Conservation (phyloP, 2,888 invertebrate genomes). For the Panopea generosa region DNA sequence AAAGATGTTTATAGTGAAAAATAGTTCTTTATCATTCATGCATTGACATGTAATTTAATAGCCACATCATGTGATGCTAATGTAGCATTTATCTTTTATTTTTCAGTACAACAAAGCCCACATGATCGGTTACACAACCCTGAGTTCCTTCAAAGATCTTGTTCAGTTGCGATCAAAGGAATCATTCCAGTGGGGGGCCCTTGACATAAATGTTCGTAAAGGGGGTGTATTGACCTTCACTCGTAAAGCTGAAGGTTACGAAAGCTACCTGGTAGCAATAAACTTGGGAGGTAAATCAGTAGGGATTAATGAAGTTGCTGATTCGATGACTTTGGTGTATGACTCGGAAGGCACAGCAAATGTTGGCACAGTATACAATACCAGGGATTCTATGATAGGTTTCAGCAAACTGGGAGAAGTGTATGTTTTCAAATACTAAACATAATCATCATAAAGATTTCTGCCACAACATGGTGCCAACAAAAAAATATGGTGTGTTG, state of each 20-base stretch:
- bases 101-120: constrained; percentile 75
- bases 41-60: too few relatives aligned
- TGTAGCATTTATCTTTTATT: too few relatives aligned
- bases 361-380: constrained; percentile 20
- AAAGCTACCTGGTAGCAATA: constrained; percentile 79
- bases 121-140: constrained; percentile 59
- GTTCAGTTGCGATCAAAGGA: constrained; percentile 73
- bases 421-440: too few relatives aligned
- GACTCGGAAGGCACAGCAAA: constrained; percentile 59
- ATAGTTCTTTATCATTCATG: too few relatives aligned
- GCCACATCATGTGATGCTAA: too few relatives aligned
- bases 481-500: too few relatives aligned
- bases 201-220: constrained; percentile 45
- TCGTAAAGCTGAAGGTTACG: constrained; percentile 81
- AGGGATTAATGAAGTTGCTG: constrained; percentile 53
- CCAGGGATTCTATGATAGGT: constrained; percentile 37
- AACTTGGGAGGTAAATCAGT: constrained; percentile 76
- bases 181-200: constrained; percentile 81
- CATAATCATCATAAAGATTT: too few relatives aligned
- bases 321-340: constrained; percentile 66
- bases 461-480: too few relatives aligned
- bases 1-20: too few relatives aligned
- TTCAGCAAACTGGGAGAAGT: constrained; percentile 49
- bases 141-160: constrained; percentile 74
- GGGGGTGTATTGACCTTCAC: constrained; percentile 77